These are phyloP conservation scores for Cirrhinus molitorella DNA, from an alignment of 2,797 vertebrate genomes.

Conservation along the genomic window DNA sequence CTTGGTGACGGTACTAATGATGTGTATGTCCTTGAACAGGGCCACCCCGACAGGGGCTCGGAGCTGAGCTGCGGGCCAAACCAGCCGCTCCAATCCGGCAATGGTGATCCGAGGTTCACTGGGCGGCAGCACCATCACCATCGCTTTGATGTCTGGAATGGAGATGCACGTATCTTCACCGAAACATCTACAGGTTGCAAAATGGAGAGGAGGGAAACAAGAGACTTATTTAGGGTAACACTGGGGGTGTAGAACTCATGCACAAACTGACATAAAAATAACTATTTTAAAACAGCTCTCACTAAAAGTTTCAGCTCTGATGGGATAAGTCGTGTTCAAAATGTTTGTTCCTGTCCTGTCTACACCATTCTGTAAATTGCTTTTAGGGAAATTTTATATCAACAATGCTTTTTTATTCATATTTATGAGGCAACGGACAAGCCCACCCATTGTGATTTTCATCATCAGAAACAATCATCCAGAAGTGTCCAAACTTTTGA, in stretches of 20 bases:
- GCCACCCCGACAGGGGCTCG: slow-evolving; percentile 82
- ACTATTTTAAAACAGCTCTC: not conserved
- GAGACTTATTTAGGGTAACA: not conserved
- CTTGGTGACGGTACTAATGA: slow-evolving; percentile 91
- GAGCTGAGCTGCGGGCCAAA: slow-evolving; percentile 87
- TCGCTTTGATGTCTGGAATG: slow-evolving; percentile 90
- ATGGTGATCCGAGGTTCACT: slow-evolving; percentile 95
- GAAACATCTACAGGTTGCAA: slow-evolving; percentile 88
- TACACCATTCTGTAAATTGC: not conserved
- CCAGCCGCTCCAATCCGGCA: slow-evolving; percentile 86
- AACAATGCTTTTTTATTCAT: not conserved
- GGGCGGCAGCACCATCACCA: slow-evolving; percentile 92
- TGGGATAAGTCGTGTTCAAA: not conserved
- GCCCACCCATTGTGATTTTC: not conserved
- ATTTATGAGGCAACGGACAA: not conserved
- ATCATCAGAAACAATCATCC: not conserved
- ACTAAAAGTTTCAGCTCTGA: not conserved
- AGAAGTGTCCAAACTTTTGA: not conserved
- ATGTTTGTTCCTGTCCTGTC: not conserved
- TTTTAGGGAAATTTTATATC: not conserved
- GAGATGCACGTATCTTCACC: slow-evolving; percentile 94
- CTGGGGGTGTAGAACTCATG: not conserved
- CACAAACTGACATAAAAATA: not conserved
- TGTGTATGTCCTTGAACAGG: slow-evolving; percentile 92
- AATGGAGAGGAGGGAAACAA: not conserved